Percentiles rank a stretch among this genome's conserved stretches.
Conservation (phyloP, 2,113 vertebrate genomes). For the Anas platyrhynchos region DNA sequence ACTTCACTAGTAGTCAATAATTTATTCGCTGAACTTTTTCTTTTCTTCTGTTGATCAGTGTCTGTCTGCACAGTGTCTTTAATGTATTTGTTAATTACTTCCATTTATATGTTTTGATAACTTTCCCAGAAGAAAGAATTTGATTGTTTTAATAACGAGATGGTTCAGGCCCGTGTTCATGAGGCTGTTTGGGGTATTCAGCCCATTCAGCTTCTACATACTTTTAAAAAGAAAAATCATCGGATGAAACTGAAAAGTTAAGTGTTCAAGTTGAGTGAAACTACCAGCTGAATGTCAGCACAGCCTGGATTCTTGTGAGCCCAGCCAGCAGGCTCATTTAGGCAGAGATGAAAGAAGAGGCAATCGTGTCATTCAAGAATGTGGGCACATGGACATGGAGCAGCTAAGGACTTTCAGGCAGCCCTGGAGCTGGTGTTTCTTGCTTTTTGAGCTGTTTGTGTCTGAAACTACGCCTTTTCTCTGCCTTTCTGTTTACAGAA, state of each 20-base stretch:
- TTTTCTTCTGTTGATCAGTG: background rate
- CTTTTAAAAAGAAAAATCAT: background rate
- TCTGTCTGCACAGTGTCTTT: background rate
- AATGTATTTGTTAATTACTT: background rate
- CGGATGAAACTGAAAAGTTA: background rate
- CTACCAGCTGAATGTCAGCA: background rate
- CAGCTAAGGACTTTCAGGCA: background rate
- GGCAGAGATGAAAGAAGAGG: background rate
- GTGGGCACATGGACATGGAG: background rate
- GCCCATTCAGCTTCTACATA: background rate
- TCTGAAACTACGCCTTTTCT: background rate
- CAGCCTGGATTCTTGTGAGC: background rate
- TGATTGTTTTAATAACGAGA: background rate
- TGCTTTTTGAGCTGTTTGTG: background rate
- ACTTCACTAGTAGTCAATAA: background rate
- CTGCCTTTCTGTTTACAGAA: background rate
- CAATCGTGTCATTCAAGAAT: constrained; percentile 12
- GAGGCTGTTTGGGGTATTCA: background rate
- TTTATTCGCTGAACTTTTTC: background rate
- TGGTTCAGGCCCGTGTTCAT: background rate
- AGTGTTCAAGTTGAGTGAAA: background rate
- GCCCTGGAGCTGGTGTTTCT: background rate
- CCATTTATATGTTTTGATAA: background rate
- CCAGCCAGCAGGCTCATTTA: constrained; percentile 36
- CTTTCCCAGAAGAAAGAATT: background rate